phyloP scores from a whole-genome alignment of 2,888 invertebrate genomes.

The Rhamphomyia laevipes region DNA sequence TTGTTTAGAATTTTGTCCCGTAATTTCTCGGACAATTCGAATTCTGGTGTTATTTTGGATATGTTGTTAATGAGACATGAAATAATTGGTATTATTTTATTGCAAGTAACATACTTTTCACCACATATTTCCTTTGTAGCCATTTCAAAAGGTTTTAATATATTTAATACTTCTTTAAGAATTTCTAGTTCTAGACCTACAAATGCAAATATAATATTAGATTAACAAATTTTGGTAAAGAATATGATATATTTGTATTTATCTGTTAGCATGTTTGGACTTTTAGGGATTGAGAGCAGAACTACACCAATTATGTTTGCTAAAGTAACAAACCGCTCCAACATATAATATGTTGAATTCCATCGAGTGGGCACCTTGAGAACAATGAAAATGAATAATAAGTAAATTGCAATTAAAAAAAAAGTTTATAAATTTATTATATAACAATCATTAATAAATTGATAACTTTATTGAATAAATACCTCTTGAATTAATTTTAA shows the following conservation, averaged over 20 bases:
- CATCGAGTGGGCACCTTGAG: no score
- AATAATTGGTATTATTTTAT: background rate
- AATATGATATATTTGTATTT: no score
- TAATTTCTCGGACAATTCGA: background rate
- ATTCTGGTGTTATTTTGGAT: conserved; percentile 1
- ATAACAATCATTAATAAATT: no score
- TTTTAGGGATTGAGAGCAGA: background rate
- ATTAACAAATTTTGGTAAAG: no score
- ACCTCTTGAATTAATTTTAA: no score
- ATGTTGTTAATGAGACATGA: background rate
- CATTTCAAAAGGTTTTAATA: background rate
- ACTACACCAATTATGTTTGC: background rate
- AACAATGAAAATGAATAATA: no score
- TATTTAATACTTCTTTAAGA: background rate
- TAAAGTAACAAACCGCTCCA: background rate
- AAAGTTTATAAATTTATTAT: no score
- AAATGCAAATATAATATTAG: no score
- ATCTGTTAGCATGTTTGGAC: background rate
- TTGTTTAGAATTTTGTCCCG: conserved; percentile 1
- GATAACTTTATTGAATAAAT: no score
- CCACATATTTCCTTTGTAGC: background rate
- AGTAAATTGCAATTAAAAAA: no score
- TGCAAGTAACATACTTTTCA: background rate
- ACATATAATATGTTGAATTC: no score
- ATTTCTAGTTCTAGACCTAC: background rate